phyloP scores from a whole-genome alignment of 2,888 invertebrate genomes.

The Apeira syringaria region DNA sequence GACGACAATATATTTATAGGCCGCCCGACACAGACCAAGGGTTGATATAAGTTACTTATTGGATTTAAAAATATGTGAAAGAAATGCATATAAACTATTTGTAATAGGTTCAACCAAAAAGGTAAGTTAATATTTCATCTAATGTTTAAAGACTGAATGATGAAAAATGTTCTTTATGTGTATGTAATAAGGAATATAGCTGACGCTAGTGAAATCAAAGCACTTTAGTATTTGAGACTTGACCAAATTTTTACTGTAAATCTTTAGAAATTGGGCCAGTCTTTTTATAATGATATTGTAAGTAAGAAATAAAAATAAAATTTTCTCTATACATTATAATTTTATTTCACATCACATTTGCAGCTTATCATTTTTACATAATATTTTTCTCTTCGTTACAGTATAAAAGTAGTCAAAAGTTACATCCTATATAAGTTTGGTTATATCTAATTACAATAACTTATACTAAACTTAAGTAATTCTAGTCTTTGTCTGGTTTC shows the following conservation, averaged over 20 bases:
- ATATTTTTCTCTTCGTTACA: slow-evolving; percentile 31
- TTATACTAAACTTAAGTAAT: slow-evolving; percentile 25
- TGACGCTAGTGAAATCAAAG: slow-evolving; percentile 16
- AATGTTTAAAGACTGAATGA: too few species aligned
- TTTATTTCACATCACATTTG: slow-evolving; percentile 41
- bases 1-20: too few species aligned
- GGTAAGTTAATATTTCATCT: too few species aligned
- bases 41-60: too few species aligned
- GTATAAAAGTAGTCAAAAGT: slow-evolving; percentile 65
- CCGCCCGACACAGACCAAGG: too few species aligned
- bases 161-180: neutral
- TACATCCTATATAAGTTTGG: slow-evolving; percentile 56
- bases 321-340: slow-evolving; percentile 16
- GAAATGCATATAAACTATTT: too few species aligned
- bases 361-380: slow-evolving; percentile 29
- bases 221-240: slow-evolving; percentile 4
- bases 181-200: too few species aligned
- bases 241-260: slow-evolving; percentile 18
- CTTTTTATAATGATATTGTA: slow-evolving; percentile 13
- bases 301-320: slow-evolving; percentile 1
- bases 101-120: too few species aligned
- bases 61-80: too few species aligned
- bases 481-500: slow-evolving; percentile 45
- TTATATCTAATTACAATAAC: slow-evolving; percentile 40
- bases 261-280: slow-evolving; percentile 15